These are phyloP conservation scores for Pachyramphus minor DNA, from an alignment of 2,113 vertebrate species.

Conservation along the genomic window DNA sequence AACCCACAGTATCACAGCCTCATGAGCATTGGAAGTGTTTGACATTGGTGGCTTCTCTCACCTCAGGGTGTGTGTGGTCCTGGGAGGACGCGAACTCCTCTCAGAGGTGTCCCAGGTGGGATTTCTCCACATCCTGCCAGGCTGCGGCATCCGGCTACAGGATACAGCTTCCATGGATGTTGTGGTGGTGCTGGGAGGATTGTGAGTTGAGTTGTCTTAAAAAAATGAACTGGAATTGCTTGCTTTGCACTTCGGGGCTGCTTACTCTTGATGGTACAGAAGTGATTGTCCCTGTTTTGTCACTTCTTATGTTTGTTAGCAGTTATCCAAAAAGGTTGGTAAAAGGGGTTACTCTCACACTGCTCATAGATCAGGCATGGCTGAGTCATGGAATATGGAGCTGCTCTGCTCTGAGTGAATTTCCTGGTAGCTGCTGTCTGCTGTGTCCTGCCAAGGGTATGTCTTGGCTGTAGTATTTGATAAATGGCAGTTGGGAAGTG, in stretches of 20 bases:
- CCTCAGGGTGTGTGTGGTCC: background rate
- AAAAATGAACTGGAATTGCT: background rate
- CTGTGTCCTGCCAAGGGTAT: rapidly evolving
- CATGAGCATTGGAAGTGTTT: rapidly evolving
- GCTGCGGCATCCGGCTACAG: rapidly evolving
- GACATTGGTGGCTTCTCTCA: background rate
- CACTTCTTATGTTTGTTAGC: background rate
- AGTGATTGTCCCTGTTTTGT: rapidly evolving
- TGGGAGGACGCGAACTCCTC: rapidly evolving
- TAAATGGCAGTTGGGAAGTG: background rate
- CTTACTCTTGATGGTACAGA: background rate
- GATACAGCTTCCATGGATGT: rapidly evolving
- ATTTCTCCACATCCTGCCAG: rapidly evolving
- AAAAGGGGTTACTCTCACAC: background rate
- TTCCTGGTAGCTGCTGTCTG: background rate
- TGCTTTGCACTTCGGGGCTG: rapidly evolving
- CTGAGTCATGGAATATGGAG: rapidly evolving
- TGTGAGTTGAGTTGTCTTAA: background rate
- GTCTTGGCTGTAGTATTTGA: background rate
- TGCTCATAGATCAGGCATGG: background rate
- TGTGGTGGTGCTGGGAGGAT: background rate
- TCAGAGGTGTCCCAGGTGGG: rapidly evolving
- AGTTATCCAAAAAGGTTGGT: no score
- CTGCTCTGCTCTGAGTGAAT: background rate
- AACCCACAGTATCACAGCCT: background rate